These are phyloP conservation scores for Andrena hattorfiana DNA, from an alignment of 2,888 invertebrate species.

Conservation along the genomic window DNA sequence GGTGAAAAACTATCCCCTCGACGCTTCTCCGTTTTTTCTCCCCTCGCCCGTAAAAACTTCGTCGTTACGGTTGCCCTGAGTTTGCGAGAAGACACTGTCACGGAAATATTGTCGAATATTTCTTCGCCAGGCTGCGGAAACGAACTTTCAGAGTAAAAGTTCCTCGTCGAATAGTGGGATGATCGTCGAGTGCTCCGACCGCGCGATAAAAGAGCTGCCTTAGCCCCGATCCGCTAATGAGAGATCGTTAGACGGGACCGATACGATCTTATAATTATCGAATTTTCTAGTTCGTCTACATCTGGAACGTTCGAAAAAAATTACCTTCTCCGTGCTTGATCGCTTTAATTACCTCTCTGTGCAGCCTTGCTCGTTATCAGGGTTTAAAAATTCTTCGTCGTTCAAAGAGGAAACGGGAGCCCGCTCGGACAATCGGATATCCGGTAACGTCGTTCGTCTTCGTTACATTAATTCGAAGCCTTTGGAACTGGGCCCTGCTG, in stretches of 20 bases:
- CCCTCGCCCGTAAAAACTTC: conserved; percentile 16
- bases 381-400: conserved; percentile 22
- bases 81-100: not conserved
- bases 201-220: not conserved
- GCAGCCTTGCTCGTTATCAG: no score
- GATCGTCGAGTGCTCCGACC: not conserved
- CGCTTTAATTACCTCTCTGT: conserved; percentile 14
- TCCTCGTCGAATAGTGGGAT: not conserved
- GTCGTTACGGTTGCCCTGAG: conserved; percentile 10
- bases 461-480: conserved; percentile 59
- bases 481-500: not conserved
- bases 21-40: not conserved
- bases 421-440: conserved; percentile 4
- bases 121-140: not conserved
- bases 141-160: not conserved
- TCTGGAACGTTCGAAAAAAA: not conserved
- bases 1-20: conserved; percentile 20
- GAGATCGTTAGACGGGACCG: conserved; percentile 3
- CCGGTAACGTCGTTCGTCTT: conserved; percentile 61
- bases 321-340: not conserved
- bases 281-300: not conserved
- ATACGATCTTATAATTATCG: conserved; percentile 12
- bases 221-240: not conserved
- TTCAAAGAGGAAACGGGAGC: conserved; percentile 1
- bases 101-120: conserved; percentile 8